phyloP scores from a whole-genome alignment of 2,888 invertebrate genomes.

The Caenorhabditis imperialis region DNA sequence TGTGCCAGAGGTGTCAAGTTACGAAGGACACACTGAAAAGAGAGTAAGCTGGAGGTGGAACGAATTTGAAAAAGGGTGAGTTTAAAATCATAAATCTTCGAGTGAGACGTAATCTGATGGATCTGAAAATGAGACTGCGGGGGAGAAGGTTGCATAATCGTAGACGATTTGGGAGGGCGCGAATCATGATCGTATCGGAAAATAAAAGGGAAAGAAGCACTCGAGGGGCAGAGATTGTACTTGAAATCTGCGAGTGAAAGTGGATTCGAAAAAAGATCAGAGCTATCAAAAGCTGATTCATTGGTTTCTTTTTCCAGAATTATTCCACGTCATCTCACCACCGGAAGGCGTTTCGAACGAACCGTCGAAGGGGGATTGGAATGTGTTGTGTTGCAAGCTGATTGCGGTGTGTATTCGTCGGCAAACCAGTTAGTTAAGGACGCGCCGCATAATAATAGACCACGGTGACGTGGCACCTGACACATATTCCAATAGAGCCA shows the following conservation, averaged over 20 bases:
- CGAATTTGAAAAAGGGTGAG: not conserved
- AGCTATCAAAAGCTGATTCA: constrained; percentile 45
- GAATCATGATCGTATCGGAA: not conserved
- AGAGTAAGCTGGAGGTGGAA: not conserved
- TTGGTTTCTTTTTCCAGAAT: constrained; percentile 12
- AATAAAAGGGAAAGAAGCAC: not conserved
- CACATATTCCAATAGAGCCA: too few species aligned
- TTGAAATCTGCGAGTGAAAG: constrained; percentile 3
- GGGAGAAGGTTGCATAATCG: constrained; percentile 46
- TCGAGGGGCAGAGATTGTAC: too few species aligned
- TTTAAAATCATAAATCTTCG: constrained; percentile 6
- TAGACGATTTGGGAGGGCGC: constrained; percentile 17
- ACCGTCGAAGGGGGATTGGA: constrained; percentile 9
- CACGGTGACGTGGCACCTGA: not conserved
- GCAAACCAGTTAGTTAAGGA: constrained; percentile 48
- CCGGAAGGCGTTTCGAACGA: not conserved
- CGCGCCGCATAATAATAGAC: constrained; percentile 37
- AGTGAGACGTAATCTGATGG: too few species aligned
- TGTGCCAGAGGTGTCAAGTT: too few species aligned
- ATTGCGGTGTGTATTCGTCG: constrained; percentile 34
- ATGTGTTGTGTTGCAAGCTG: constrained; percentile 49
- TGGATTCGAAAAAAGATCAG: constrained; percentile 27
- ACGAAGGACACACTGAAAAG: too few species aligned
- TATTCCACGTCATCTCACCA: constrained; percentile 37
- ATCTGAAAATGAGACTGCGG: too few species aligned